These are phyloP conservation scores for Junonia oenone DNA, from an alignment of 2,888 invertebrate genomes.

Conservation along the genomic window DNA sequence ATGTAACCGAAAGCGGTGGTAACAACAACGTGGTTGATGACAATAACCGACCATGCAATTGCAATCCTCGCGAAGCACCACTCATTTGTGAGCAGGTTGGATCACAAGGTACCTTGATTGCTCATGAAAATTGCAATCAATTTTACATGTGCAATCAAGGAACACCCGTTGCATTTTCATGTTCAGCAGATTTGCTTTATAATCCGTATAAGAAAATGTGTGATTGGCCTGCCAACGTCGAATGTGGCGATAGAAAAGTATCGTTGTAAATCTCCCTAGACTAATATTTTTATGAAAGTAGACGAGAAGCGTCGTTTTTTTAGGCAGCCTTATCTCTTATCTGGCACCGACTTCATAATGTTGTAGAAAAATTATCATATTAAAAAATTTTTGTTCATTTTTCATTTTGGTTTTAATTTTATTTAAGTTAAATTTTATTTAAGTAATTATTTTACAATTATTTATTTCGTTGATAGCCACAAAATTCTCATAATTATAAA, in stretches of 20 bases:
- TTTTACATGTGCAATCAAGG: slow-evolving; percentile 36
- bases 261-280: not conserved
- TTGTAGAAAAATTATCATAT: too few relatives aligned
- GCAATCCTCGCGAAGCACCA: slow-evolving; percentile 32
- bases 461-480: too few relatives aligned
- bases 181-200: slow-evolving; percentile 31
- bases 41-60: slow-evolving; percentile 19
- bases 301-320: too few relatives aligned
- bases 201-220: slow-evolving; percentile 27
- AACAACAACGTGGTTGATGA: not conserved
- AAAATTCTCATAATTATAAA: too few relatives aligned
- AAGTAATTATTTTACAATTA: too few relatives aligned
- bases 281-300: too few relatives aligned
- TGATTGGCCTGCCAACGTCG: slow-evolving; percentile 18
- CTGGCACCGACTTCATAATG: too few relatives aligned
- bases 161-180: slow-evolving; percentile 31
- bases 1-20: not conserved
- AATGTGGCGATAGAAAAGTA: slow-evolving; percentile 8
- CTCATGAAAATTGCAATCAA: slow-evolving; percentile 41
- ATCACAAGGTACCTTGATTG: slow-evolving; percentile 40
- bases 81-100: slow-evolving; percentile 32
- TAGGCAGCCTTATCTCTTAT: too few relatives aligned
- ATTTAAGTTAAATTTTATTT: too few relatives aligned
- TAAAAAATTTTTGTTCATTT: too few relatives aligned
- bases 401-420: too few relatives aligned